These are phyloP conservation scores for Nanorana parkeri DNA, from an alignment of 2,113 vertebrate genomes.

Conservation along the genomic window DNA sequence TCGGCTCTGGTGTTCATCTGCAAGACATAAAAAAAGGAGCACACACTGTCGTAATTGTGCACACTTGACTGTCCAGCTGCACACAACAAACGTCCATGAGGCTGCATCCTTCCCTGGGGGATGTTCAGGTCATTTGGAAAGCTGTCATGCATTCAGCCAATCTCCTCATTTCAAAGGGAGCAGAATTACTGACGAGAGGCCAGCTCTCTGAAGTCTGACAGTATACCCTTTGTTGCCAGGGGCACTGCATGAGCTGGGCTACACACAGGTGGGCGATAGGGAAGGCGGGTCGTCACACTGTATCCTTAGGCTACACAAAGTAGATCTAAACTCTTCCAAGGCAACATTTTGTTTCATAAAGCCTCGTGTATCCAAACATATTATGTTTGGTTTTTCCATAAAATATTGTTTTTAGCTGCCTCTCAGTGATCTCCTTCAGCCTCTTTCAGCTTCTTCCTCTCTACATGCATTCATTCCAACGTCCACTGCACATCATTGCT, in stretches of 20 bases:
- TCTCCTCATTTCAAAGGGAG: constrained; percentile 48
- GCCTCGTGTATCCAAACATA: too few species aligned
- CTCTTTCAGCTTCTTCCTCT: too few species aligned
- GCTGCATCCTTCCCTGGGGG: constrained; percentile 27
- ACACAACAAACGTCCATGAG: constrained; percentile 13
- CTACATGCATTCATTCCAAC: too few species aligned
- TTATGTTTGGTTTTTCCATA: too few species aligned
- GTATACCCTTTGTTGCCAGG: constrained; percentile 33
- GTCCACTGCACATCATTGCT: too few species aligned
- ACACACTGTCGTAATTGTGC: constrained; percentile 28
- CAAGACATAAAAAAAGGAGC: not conserved
- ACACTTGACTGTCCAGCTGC: constrained; percentile 37
- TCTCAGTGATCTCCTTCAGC: too few species aligned
- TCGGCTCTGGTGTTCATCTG: not conserved
- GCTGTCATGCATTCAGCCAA: constrained; percentile 44
- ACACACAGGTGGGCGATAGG: constrained; percentile 19
- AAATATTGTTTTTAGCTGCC: too few species aligned
- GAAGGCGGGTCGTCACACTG: not conserved
- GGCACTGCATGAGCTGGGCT: constrained; percentile 4
- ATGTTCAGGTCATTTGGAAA: constrained; percentile 36
- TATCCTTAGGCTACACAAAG: not conserved
- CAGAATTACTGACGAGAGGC: constrained; percentile 29
- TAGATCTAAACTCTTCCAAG: too few species aligned
- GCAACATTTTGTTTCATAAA: too few species aligned
- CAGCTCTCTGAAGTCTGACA: constrained; percentile 43